A percentile compares a stretch with the other conserved stretches of the same genome.
These are phyloP conservation scores for Garra rufa DNA, from an alignment of 2,113 vertebrate species.

Conservation along the genomic window DNA sequence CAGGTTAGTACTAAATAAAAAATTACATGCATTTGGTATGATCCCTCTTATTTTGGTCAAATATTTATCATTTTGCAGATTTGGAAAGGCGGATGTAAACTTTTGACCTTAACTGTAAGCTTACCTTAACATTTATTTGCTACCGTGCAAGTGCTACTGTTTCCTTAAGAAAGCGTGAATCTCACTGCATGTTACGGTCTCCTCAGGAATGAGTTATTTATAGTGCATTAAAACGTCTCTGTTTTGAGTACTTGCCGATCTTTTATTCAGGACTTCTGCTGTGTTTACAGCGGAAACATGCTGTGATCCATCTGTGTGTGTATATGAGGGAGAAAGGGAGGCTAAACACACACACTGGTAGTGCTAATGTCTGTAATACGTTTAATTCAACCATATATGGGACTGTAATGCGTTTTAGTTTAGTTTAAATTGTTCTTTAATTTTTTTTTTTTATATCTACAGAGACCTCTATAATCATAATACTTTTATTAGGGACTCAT, in stretches of 20 bases:
- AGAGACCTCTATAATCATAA: background rate
- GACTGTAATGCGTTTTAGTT: background rate
- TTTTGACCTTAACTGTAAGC: too few species aligned
- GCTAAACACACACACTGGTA: background rate
- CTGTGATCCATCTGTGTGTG: slow-evolving; percentile 15
- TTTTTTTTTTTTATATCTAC: too few species aligned
- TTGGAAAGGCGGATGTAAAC: too few species aligned
- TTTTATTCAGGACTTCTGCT: slow-evolving; percentile 29
- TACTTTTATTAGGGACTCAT: background rate
- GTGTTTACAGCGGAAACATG: slow-evolving; percentile 16
- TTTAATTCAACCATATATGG: background rate
- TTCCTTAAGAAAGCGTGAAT: background rate
- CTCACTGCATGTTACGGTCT: background rate
- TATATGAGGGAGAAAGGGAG: background rate
- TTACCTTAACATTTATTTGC: background rate
- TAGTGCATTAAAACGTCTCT: background rate
- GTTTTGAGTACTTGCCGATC: background rate
- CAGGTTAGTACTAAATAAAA: too few species aligned
- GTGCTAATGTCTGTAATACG: background rate
- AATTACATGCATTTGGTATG: too few species aligned
- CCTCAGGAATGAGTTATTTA: slow-evolving; percentile 24
- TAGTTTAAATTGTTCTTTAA: background rate
- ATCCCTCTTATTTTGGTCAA: too few species aligned
- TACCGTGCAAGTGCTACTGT: background rate
- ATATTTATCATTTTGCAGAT: too few species aligned